Evolutionary conservation across 2,888 invertebrate species (phyloP).

Genomic region (Thymelicus acteon): DNA sequence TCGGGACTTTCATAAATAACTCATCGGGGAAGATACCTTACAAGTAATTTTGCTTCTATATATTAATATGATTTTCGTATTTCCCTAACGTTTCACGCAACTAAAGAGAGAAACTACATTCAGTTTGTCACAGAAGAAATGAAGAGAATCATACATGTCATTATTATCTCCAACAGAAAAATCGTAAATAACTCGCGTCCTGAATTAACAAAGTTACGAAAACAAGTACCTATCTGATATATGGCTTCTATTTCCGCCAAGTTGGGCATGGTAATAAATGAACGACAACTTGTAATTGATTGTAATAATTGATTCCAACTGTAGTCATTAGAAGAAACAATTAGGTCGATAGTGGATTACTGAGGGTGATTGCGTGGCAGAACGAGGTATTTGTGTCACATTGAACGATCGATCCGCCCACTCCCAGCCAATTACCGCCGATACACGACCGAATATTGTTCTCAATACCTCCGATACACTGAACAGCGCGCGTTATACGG

Average conservation of each 20-base stretch:
- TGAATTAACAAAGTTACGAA: constrained; percentile 27
- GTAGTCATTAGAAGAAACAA: constrained; percentile 77
- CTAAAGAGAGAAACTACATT: no score
- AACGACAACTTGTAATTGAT: constrained; percentile 58
- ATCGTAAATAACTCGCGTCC: constrained; percentile 8
- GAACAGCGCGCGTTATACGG: constrained; percentile 37
- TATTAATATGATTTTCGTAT: no score
- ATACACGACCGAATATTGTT: constrained; percentile 77
- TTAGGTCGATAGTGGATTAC: constrained; percentile 79
- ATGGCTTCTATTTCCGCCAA: constrained; percentile 40
- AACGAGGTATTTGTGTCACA: constrained; percentile 78
- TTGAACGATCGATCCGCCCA: constrained; percentile 74
- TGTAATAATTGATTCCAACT: constrained; percentile 66
- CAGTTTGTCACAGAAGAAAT: not conserved
- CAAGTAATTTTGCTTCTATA: no score
- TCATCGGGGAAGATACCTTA: no score
- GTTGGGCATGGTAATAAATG: constrained; percentile 53
- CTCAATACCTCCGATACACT: constrained; percentile 57
- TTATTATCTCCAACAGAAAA: constrained; percentile 2
- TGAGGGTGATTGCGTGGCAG: constrained; percentile 71
- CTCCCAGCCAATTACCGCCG: constrained; percentile 75
- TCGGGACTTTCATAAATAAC: constrained; percentile 47
- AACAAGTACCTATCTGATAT: constrained; percentile 34
- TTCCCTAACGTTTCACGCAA: no score
- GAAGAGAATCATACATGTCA: constrained; percentile 7